These are phyloP conservation scores for Chelon auratus DNA, from an alignment of 2,797 vertebrate species.

Conservation along the genomic window DNA sequence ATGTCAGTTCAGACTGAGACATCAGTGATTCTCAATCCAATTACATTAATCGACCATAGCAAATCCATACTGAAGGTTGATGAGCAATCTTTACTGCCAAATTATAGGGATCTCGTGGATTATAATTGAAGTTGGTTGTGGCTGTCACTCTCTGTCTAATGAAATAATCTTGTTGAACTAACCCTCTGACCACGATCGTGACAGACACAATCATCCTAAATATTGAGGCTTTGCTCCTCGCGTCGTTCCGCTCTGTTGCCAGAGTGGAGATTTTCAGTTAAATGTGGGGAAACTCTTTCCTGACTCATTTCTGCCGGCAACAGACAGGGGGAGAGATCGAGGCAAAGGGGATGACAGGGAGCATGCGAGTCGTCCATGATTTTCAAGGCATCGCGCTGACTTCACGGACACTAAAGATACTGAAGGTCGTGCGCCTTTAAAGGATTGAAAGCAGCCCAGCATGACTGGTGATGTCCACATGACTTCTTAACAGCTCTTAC, in stretches of 20 bases:
- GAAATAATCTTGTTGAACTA: constrained; percentile 80
- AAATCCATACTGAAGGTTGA: constrained; percentile 79
- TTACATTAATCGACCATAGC: constrained; percentile 80
- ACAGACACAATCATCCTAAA: constrained; percentile 67
- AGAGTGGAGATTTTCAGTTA: not conserved
- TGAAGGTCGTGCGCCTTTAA: constrained; percentile 66
- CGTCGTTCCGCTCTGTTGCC: constrained; percentile 20
- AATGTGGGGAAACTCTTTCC: constrained; percentile 1
- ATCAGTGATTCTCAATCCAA: constrained; percentile 82
- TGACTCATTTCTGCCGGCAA: constrained; percentile 5
- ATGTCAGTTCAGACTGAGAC: constrained; percentile 68
- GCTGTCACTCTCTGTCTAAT: constrained; percentile 75
- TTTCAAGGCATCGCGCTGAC: constrained; percentile 36
- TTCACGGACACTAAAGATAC: constrained; percentile 38
- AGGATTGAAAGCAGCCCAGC: constrained; percentile 46
- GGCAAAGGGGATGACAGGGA: constrained; percentile 27
- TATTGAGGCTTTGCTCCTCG: constrained; percentile 25
- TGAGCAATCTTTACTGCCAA: constrained; percentile 81
- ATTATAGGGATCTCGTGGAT: constrained; percentile 75
- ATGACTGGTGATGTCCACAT: constrained; percentile 50
- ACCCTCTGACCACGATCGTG: constrained; percentile 71
- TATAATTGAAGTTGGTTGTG: constrained; percentile 81
- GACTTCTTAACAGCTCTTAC: constrained; percentile 52
- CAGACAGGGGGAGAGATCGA: constrained; percentile 9
- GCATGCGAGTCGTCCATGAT: constrained; percentile 33